A percentile compares a stretch with the other conserved stretches of the same genome.
Conservation (phyloP, 2,888 invertebrate species). For the Exocentrus adspersus region DNA sequence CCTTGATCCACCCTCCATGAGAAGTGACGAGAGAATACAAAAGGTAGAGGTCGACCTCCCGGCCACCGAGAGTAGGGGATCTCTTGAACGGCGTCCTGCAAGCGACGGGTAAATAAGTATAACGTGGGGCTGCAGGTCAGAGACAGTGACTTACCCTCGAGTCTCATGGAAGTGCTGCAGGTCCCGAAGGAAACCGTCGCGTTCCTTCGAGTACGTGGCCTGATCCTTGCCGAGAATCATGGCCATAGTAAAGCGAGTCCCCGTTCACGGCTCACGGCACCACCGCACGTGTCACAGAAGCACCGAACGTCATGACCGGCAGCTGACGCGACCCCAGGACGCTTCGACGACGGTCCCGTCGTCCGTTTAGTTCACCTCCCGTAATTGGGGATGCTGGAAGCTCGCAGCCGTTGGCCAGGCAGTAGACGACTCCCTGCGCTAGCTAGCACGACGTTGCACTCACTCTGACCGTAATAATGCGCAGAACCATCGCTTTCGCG, state of each 20-base stretch:
- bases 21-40: constrained; percentile 92
- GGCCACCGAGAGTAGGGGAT: constrained; percentile 81
- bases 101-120: constrained; percentile 42
- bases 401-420: constrained; percentile 56
- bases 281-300: constrained; percentile 62
- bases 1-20: constrained; percentile 95
- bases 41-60: constrained; percentile 90
- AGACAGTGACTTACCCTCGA: constrained; percentile 78
- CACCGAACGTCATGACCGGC: constrained; percentile 57
- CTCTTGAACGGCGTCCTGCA: constrained; percentile 73
- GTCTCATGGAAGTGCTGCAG: constrained; percentile 91
- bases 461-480: constrained; percentile 63
- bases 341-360: constrained; percentile 48
- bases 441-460: constrained; percentile 63
- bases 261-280: constrained; percentile 56
- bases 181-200: constrained; percentile 83
- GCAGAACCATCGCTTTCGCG: constrained; percentile 63
- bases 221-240: constrained; percentile 75
- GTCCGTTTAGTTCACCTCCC: constrained; percentile 62
- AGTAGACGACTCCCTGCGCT: constrained; percentile 65
- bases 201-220: constrained; percentile 80
- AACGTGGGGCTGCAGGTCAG: not conserved
- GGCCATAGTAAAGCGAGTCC: constrained; percentile 67
- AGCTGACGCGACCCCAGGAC: constrained; percentile 57
- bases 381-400: constrained; percentile 63